These are phyloP conservation scores for Branchinecta sandiegonensis DNA, from an alignment of 2,888 invertebrate genomes.

Conservation along the genomic window DNA sequence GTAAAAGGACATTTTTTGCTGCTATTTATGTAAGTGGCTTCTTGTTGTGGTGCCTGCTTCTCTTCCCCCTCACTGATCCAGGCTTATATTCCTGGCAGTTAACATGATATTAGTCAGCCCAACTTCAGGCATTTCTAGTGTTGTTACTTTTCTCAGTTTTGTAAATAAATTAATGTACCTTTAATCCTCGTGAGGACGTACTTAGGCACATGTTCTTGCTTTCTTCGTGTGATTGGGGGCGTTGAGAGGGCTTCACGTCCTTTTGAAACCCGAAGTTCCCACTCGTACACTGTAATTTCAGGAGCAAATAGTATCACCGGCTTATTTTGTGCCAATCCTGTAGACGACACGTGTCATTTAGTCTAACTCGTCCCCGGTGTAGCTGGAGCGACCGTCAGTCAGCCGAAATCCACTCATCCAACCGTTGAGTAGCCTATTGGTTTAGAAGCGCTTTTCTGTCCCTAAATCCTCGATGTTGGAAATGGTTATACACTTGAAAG, in stretches of 20 bases:
- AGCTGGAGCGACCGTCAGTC: neutral
- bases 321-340: conserved; percentile 1
- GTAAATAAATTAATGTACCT: no score
- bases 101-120: neutral
- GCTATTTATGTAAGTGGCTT: conserved; percentile 59
- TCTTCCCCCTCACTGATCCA: conserved; percentile 62
- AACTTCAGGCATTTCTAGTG: neutral
- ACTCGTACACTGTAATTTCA: neutral
- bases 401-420: neutral
- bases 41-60: conserved; percentile 55
- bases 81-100: conserved; percentile 32
- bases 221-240: no score
- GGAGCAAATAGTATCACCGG: conserved; percentile 6
- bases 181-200: no score
- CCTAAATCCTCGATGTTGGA: neutral
- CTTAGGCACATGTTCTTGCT: no score
- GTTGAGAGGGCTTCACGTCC: neutral
- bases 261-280: neutral
- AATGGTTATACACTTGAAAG: conserved; percentile 13
- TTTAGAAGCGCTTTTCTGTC: conserved; percentile 5
- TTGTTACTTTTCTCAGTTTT: no score
- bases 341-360: conserved; percentile 1
- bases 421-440: neutral
- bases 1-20: conserved; percentile 48
- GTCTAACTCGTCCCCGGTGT: neutral